A percentile compares a stretch with the other conserved stretches of the same genome.
phyloP scores from a whole-genome alignment of 1,140 invertebrate species.

The Cyphomyrmex costatus region DNA sequence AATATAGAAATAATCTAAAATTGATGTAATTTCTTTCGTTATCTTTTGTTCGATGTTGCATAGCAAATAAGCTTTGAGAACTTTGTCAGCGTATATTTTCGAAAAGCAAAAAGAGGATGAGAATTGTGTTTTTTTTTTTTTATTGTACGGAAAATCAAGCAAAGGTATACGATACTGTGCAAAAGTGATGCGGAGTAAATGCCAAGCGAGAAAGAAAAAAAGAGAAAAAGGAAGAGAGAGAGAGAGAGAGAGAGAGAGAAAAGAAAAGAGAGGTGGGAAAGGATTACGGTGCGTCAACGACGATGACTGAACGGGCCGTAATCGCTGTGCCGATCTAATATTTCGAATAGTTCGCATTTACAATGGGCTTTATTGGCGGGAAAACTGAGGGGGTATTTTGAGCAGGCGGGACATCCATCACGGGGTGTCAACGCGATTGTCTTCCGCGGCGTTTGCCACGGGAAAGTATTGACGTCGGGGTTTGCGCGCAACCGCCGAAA shows the following conservation, averaged over 20 bases:
- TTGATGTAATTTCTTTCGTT: not conserved
- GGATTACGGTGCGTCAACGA: constrained; percentile 86
- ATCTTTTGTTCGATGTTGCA: not conserved
- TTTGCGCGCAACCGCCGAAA: constrained; percentile 41
- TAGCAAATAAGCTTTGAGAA: not conserved
- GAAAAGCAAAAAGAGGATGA: not conserved
- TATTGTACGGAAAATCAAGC: not conserved
- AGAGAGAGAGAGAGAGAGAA: constrained; percentile 30
- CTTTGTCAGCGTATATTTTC: not conserved
- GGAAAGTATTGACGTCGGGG: constrained; percentile 83
- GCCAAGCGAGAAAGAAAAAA: not conserved
- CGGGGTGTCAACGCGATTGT: constrained; percentile 87
- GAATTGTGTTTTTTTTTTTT: constrained; percentile 21
- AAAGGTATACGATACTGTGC: constrained; percentile 7
- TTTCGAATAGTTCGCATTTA: constrained; percentile 87
- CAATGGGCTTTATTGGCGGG: constrained; percentile 86
- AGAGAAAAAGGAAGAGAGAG: constrained; percentile 8
- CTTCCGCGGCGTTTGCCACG: constrained; percentile 81
- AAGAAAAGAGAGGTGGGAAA: constrained; percentile 82
- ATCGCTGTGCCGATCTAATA: constrained; percentile 85
- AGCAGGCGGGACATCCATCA: constrained; percentile 85
- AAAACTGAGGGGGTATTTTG: constrained; percentile 84
- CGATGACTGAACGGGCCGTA: constrained; percentile 86
- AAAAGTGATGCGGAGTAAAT: not conserved
- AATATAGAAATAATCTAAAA: constrained; percentile 4